Percentiles rank a stretch among this genome's conserved stretches.
Conservation (phyloP, 2,797 vertebrate species). For the Centropyge bicolor region DNA sequence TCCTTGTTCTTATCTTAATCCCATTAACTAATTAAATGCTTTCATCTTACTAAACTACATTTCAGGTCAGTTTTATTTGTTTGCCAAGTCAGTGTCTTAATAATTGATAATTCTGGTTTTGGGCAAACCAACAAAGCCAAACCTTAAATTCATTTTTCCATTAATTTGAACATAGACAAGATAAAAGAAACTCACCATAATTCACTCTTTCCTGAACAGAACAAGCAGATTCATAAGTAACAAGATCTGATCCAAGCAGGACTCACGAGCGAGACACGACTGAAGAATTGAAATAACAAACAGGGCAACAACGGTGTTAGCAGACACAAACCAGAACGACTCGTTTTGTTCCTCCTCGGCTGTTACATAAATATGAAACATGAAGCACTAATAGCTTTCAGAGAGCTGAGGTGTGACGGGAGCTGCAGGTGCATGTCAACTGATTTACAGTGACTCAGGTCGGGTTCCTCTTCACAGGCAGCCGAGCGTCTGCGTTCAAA, state of each 20-base stretch:
- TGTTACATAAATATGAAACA: constrained; percentile 43
- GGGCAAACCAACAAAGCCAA: not conserved
- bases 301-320: not conserved
- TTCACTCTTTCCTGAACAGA: not conserved
- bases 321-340: constrained; percentile 65
- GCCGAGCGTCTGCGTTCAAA: not conserved
- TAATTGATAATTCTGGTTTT: not conserved
- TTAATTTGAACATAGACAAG: not conserved
- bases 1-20: not conserved
- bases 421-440: constrained; percentile 29
- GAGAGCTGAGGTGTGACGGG: constrained; percentile 9
- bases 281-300: fast-evolving
- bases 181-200: constrained; percentile 42
- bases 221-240: not conserved
- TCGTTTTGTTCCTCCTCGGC: constrained; percentile 51
- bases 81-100: not conserved
- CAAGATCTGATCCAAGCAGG: not conserved
- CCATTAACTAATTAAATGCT: not conserved
- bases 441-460: constrained; percentile 36
- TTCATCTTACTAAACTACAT: not conserved
- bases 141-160: not conserved
- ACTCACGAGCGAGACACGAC: not conserved
- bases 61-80: not conserved
- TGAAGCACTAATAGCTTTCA: not conserved
- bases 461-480: constrained; percentile 20